Evolutionary conservation across 2,888 invertebrate species (phyloP), one percentile per base, ranked within the genome.

Genomic region (Heliconius ethilla): DNA sequence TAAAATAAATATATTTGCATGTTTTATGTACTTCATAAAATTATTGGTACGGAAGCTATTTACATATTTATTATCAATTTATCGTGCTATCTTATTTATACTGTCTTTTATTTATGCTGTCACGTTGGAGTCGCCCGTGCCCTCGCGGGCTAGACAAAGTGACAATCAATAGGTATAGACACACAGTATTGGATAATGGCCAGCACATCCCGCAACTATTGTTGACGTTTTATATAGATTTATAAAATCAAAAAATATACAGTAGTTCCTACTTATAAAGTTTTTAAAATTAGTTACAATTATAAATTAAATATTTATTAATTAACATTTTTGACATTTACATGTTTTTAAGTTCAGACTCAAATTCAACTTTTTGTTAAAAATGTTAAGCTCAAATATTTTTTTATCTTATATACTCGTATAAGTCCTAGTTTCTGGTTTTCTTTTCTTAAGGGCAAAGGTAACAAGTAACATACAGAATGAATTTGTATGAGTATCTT

Each of bases 41-140:
- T 27, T 40, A 40, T 67, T 67, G 37, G 40, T 40, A 67, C 37
- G 37, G 67, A 67, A 67, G 37, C n/a, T 15, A 63, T 67, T n/a
- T 67, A n/a, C 5, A 67, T 37, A 67, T 63, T 27, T 67, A 67
- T 37, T 66, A 66, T 29, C 11, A 66, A 37, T 37, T 37, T 66
- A 37, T 37, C n/a, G 37, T 18, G 29, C 10, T 33, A n/a, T 4
- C 10, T 65, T 65, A 33, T 29, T 66, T 66, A 66, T 66, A 33
- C 10, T 33, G 29, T 29, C 29, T 29, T 29, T 29, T 29, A 29
- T 33, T 33, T 33, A 33, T 63, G 6, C n/a, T 7, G 27, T 27
- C 63, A 63, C 63, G 25, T 63, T 15, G 27, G 25, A 13, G 27
- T 65, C 37, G 37, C 37, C n/a, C 22, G 37, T 67, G 67, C 67